Percentiles rank a stretch among this genome's conserved stretches.
phyloP scores from a whole-genome alignment of 2,797 vertebrate species.

The Rhinogobio ventralis region DNA sequence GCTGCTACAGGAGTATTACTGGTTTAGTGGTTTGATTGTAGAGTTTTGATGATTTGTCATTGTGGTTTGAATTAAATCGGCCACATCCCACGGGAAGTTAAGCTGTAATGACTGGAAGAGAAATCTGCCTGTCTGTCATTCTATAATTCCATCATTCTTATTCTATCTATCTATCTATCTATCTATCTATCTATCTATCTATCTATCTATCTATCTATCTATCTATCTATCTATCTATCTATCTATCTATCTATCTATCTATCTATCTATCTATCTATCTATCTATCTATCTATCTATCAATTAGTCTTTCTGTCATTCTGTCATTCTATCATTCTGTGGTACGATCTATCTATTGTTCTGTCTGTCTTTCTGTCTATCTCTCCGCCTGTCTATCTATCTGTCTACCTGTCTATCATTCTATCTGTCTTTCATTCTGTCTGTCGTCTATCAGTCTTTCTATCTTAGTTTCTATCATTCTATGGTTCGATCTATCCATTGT shows the following conservation, averaged over 20 bases:
- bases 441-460: too few species aligned
- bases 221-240: too few species aligned
- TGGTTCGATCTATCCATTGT: not conserved
- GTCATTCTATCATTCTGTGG: too few species aligned
- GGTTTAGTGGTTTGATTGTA: not conserved
- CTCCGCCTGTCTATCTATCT: not conserved
- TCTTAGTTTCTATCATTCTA: not conserved
- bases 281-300: not conserved
- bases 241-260: too few species aligned
- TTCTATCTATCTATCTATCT: not conserved
- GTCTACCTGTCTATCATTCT: too few species aligned
- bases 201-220: too few species aligned
- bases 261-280: too few species aligned
- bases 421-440: too few species aligned
- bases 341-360: not conserved
- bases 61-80: not conserved
- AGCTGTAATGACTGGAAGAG: not conserved
- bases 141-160: not conserved
- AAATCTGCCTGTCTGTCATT: not conserved
- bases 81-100: not conserved
- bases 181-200: not conserved
- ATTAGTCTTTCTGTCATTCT: not conserved
- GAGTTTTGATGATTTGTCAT: not conserved
- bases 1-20: constrained; percentile 4
- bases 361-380: not conserved